These are phyloP conservation scores for Gandaritis pyraliata DNA, from an alignment of 2,888 invertebrate genomes.

Conservation along the genomic window DNA sequence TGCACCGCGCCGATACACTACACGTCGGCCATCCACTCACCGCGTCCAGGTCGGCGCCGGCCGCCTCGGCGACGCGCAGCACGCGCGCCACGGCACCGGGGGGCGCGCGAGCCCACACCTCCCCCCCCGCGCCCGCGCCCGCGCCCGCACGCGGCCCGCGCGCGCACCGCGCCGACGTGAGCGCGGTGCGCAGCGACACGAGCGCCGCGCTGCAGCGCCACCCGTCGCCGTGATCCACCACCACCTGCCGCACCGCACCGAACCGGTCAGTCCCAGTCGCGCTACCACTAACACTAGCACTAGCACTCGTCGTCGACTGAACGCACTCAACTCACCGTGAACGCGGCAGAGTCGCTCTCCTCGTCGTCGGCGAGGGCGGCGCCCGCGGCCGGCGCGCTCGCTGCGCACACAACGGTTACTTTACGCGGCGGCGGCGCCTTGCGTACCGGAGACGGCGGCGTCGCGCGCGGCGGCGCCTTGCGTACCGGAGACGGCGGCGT, in stretches of 20 bases:
- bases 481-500: neutral
- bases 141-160: conserved; percentile 34
- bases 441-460: neutral
- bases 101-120: conserved; percentile 53
- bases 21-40: conserved; percentile 47
- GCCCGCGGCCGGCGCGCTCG: neutral
- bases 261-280: too few species aligned
- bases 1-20: conserved; percentile 20
- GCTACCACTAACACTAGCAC: conserved; percentile 42
- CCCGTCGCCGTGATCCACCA: conserved; percentile 52
- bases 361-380: conserved; percentile 39
- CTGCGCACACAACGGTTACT: neutral
- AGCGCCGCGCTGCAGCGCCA: conserved; percentile 49
- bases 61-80: conserved; percentile 36
- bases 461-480: neutral
- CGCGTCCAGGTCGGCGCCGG: conserved; percentile 40
- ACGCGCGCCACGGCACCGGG: conserved; percentile 40
- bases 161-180: conserved; percentile 52
- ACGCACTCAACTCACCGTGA: conserved; percentile 58
- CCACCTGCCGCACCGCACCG: conserved; percentile 43
- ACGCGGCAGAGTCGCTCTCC: conserved; percentile 60
- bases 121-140: conserved; percentile 43
- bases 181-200: conserved; percentile 24
- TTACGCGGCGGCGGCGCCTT: neutral
- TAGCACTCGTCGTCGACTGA: conserved; percentile 34